These are phyloP conservation scores for Argynnis bischoffii DNA, from an alignment of 2,888 invertebrate genomes.

Conservation along the genomic window DNA sequence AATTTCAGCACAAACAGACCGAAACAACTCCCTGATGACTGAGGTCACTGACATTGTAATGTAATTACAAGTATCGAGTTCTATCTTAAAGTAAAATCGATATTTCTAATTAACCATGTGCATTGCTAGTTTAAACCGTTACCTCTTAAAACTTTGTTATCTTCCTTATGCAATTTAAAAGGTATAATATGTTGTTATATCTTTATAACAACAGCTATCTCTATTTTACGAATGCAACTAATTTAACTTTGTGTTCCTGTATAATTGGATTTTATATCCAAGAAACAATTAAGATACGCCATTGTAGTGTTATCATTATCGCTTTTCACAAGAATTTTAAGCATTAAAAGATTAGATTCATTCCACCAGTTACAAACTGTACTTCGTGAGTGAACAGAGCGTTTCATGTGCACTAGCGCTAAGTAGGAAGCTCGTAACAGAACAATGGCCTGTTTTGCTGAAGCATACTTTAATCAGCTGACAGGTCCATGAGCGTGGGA, in stretches of 20 bases:
- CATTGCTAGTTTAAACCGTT: neutral
- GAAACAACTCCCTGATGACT: constrained; percentile 61
- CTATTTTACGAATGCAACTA: no score
- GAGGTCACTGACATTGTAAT: constrained; percentile 69
- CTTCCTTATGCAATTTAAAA: no score
- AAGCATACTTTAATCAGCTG: constrained; percentile 55
- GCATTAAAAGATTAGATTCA: constrained; percentile 20
- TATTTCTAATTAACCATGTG: neutral
- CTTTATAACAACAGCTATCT: no score
- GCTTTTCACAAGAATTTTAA: constrained; percentile 17
- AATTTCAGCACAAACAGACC: constrained; percentile 72
- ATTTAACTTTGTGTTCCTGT: no score
- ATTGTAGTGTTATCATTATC: constrained; percentile 23
- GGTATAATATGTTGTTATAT: no score
- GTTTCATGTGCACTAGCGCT: constrained; percentile 28
- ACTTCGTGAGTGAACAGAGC: constrained; percentile 10
- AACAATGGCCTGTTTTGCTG: constrained; percentile 47
- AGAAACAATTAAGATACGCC: constrained; percentile 19
- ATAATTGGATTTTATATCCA: constrained; percentile 8
- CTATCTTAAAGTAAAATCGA: constrained; percentile 22
- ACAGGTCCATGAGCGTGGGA: constrained; percentile 60
- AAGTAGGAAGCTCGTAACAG: constrained; percentile 41
- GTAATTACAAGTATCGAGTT: constrained; percentile 45
- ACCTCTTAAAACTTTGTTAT: no score
- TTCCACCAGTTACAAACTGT: constrained; percentile 15